Evolutionary conservation across 2,797 vertebrate species (phyloP).

Genomic region (Anguilla marmorata): DNA sequence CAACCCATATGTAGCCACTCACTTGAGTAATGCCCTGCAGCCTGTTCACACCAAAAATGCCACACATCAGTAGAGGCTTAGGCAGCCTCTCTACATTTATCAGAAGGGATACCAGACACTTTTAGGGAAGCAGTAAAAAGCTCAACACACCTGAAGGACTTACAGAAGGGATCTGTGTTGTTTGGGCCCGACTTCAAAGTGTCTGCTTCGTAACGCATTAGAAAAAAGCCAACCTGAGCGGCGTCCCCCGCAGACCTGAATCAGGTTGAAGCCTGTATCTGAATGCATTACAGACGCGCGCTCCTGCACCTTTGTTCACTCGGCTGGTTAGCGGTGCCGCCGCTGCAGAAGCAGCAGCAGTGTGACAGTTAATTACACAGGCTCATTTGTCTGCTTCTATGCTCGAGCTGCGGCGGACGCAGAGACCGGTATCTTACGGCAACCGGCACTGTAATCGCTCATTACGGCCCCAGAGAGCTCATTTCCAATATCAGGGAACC

Average conservation of each 20-base stretch:
- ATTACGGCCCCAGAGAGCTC: not conserved
- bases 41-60: not conserved
- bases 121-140: not conserved
- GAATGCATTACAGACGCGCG: not conserved
- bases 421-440: not conserved
- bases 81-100: not conserved
- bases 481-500: not conserved
- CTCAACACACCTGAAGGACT: not conserved
- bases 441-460: not conserved
- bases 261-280: not conserved
- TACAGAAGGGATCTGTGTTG: not conserved
- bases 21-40: not conserved
- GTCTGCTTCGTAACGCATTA: not conserved
- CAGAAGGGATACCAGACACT: not conserved
- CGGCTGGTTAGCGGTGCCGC: not conserved
- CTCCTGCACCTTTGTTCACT: not conserved
- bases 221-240: not conserved
- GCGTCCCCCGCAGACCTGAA: not conserved
- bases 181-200: not conserved
- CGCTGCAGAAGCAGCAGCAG: not conserved
- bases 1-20: not conserved
- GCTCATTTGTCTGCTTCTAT: conserved; percentile 10
- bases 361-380: conserved; percentile 16
- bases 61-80: not conserved
- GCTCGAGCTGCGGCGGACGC: not conserved